Percentiles rank a stretch among this genome's conserved stretches.
Evolutionary conservation across 2,888 invertebrate species (phyloP).

Genomic region (Apamea anceps): DNA sequence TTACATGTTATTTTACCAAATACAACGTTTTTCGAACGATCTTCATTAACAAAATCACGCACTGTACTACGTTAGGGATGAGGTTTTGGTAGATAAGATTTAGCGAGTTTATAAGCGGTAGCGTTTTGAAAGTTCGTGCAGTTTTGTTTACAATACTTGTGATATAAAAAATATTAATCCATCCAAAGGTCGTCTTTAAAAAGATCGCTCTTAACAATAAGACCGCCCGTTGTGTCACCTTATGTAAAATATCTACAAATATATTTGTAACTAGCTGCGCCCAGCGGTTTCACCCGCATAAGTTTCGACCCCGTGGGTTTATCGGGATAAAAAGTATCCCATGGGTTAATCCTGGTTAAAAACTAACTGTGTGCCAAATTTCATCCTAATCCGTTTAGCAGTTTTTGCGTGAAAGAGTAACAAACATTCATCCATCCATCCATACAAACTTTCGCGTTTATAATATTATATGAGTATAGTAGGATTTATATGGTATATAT

Average conservation of each 20-base stretch:
- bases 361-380: no score
- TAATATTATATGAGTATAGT: no score
- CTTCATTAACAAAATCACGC: conserved; percentile 81
- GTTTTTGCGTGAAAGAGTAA: no score
- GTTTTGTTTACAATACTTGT: neutral
- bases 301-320: no score
- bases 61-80: conserved; percentile 60
- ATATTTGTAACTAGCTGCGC: neutral
- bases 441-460: no score
- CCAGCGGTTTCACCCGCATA: no score
- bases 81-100: conserved; percentile 13
- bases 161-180: neutral
- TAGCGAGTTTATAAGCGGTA: conserved; percentile 40
- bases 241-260: neutral
- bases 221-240: neutral
- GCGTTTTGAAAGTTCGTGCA: neutral
- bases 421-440: no score
- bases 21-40: conserved; percentile 78
- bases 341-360: no score
- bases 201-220: neutral
- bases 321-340: no score
- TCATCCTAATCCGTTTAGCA: no score
- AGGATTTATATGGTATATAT: no score
- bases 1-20: conserved; percentile 78
- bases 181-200: neutral